Evolutionary conservation across 2,113 vertebrate genomes (phyloP).

Genomic region (Stictonetta naevosa): DNA sequence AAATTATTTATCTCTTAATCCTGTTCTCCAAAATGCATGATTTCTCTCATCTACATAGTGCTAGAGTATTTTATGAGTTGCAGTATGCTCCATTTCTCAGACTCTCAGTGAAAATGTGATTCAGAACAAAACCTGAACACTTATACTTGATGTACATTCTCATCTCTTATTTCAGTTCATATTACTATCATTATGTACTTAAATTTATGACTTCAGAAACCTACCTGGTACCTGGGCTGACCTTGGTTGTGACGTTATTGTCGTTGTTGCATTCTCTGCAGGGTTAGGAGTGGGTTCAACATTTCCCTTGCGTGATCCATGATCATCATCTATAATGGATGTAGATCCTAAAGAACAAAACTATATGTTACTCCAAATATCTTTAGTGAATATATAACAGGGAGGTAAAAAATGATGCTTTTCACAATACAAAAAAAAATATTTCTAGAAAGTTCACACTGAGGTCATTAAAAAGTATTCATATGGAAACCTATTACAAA

Average conservation of each 20-base stretch:
- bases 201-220: not conserved
- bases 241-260: not conserved
- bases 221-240: not conserved
- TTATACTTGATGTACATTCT: not conserved
- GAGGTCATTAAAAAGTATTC: not conserved
- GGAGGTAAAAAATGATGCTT: fast-evolving
- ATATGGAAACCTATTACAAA: not conserved
- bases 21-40: not conserved
- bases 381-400: not conserved
- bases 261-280: not conserved
- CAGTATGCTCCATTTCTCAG: not conserved
- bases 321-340: not conserved
- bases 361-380: not conserved
- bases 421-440: not conserved
- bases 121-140: not conserved
- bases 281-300: not conserved
- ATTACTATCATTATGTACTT: not conserved
- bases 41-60: not conserved
- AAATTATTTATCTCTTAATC: not conserved
- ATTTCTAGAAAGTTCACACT: not conserved
- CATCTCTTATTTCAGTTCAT: not conserved
- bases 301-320: not conserved
- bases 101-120: not conserved
- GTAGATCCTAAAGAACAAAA: conserved; percentile 30
- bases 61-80: not conserved